Evolutionary conservation across 2,797 vertebrate species (phyloP).

Genomic region (Sternarchorhynchus goeldii): DNA sequence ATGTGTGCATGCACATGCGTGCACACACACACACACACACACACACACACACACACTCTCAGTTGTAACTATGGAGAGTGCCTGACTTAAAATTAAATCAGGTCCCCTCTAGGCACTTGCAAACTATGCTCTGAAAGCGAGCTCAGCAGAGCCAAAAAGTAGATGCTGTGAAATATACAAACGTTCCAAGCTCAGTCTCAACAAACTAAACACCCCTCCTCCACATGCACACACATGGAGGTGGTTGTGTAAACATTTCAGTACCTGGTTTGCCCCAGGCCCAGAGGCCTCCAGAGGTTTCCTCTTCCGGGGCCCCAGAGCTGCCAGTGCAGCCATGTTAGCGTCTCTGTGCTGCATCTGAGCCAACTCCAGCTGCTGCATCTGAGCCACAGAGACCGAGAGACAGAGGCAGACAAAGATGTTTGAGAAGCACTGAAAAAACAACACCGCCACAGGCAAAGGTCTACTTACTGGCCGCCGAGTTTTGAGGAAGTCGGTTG

Average conservation of each 20-base stretch:
- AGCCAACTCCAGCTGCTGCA: slow-evolving; percentile 88
- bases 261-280: slow-evolving; percentile 74
- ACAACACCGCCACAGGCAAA: slow-evolving; percentile 17
- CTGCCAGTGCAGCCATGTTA: slow-evolving; percentile 91
- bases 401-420: not conserved
- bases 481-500: too few species aligned
- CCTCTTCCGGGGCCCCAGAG: slow-evolving; percentile 91
- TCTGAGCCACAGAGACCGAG: slow-evolving; percentile 65
- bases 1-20: too few species aligned
- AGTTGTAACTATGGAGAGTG: too few species aligned
- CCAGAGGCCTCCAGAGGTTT: slow-evolving; percentile 77
- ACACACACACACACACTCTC: too few species aligned
- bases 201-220: not conserved
- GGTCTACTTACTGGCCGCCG: not conserved
- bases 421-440: slow-evolving; percentile 23
- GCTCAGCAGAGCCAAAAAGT: not conserved
- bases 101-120: too few species aligned
- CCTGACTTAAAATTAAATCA: too few species aligned
- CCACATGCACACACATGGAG: not conserved
- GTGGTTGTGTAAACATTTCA: slow-evolving; percentile 34
- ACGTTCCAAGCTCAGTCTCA: not conserved
- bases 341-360: slow-evolving; percentile 88
- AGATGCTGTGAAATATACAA: not conserved
- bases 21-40: too few species aligned
- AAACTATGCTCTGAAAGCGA: not conserved